Base-by-base conservation (phyloP, 2,797 vertebrate genomes). In the Eulemur mongoz region DNA sequence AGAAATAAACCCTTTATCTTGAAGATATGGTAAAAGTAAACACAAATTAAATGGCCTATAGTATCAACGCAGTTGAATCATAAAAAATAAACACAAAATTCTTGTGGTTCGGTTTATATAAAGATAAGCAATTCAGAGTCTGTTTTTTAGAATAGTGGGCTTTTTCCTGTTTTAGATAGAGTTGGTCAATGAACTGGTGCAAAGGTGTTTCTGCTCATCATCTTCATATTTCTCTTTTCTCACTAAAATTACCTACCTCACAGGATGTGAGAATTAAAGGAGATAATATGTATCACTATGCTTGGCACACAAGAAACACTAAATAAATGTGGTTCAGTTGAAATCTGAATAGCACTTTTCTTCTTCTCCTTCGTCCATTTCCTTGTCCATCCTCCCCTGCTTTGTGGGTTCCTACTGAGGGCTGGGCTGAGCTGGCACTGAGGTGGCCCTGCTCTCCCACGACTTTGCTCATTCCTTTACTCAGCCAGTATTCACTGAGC, bases 11-110 rank as follows among this genome's bases (percentile, higher is more conserved):
- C 7, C 54, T 87, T 92, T 90, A 78, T 91, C 72, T 93, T 79
- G 32, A 78, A 92, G 38, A 40, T 72, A 57, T 1, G 82, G 30
- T 38, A 88, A 90, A 93, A 91, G 22, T 73, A 79, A 94, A 83
- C 32, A 75, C 11, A 90, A 82, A 83, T 82, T 57, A 76, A 91
- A 73, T 38, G 85, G 20, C 13, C 25, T 18, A 14, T 11, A 90
- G 18, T 23, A 50, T 65, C 78, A 43, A 80, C 76, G 38, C 48
- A 25, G 5, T 32, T 75, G 89, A 97, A 15, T 92, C 82, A 87
- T 79, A 97, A 84, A 87, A 91, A 91, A 25, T 15, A 94, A 93
- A 94, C 48, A 89, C 18, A 78, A 32, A 96, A 40, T 76, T 69
- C 30, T 52, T 80, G 23, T 57, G 78, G 22, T 38, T 84, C 73